phyloP scores from a whole-genome alignment of 2,113 vertebrate species.

The Sapayoa aenigma region DNA sequence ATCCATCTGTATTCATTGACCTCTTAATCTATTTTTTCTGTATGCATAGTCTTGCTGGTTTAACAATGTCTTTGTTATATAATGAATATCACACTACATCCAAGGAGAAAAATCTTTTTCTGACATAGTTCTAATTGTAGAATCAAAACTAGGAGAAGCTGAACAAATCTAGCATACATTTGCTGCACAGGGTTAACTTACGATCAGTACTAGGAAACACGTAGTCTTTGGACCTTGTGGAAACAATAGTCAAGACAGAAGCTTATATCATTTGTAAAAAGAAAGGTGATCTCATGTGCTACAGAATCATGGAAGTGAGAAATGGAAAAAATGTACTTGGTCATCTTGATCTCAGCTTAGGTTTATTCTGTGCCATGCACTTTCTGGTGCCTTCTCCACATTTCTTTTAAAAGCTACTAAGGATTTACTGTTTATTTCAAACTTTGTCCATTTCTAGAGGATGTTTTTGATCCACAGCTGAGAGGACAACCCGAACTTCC shows the following conservation, averaged over 20 bases:
- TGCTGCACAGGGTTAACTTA: not conserved
- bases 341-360: not conserved
- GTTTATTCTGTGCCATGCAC: not conserved
- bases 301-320: not conserved
- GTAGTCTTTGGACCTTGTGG: not conserved
- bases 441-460: not conserved
- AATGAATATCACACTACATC: not conserved
- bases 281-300: slow-evolving; percentile 19
- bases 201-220: not conserved
- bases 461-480: not conserved
- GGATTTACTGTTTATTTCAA: not conserved
- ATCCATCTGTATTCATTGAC: not conserved
- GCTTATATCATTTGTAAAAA: slow-evolving; percentile 7
- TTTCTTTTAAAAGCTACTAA: not conserved
- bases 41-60: not conserved
- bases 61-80: not conserved
- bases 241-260: slow-evolving; percentile 13
- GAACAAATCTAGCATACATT: not conserved
- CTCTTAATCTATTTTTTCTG: not conserved
- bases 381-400: not conserved
- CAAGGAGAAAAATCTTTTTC: not conserved
- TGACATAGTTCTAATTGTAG: not conserved
- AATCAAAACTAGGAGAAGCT: not conserved
- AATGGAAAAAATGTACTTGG: not conserved
- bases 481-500: not conserved